phyloP scores from a whole-genome alignment of 2,113 vertebrate genomes.

The Callionymus lyra region DNA sequence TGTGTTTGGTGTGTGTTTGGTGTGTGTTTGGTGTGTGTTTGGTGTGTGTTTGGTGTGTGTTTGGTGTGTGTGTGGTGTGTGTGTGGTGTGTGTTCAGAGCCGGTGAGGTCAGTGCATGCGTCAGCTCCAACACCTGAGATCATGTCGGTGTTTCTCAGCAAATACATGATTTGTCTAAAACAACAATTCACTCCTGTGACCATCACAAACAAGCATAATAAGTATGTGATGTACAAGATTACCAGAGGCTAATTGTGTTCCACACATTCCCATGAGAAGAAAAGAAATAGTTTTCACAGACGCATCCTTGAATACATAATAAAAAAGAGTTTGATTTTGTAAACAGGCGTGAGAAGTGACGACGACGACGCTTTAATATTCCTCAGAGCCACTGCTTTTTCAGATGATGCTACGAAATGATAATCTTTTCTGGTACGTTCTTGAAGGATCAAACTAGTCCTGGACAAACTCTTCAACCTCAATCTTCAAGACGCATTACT shows the following conservation, averaged over 20 bases:
- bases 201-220: constrained; percentile 41
- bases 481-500: constrained; percentile 50
- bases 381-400: too few species aligned
- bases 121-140: too few species aligned
- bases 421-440: too few species aligned
- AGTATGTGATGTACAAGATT: constrained; percentile 28
- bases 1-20: too few species aligned
- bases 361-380: constrained; percentile 3
- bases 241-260: constrained; percentile 35
- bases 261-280: constrained; percentile 43
- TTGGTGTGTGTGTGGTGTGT: too few species aligned
- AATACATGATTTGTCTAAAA: constrained; percentile 17
- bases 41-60: too few species aligned
- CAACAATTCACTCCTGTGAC: constrained; percentile 16
- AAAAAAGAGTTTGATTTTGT: constrained; percentile 12
- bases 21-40: too few species aligned
- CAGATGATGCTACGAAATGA: too few species aligned
- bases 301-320: constrained; percentile 14
- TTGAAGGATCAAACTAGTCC: too few species aligned
- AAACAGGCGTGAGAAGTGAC: constrained; percentile 5
- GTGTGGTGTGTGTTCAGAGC: too few species aligned
- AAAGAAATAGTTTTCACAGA: constrained; percentile 26
- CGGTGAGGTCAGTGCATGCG: too few species aligned
- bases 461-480: constrained; percentile 34
- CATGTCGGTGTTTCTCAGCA: too few species aligned